Percentiles rank a stretch among this genome's conserved stretches.
Evolutionary conservation across 2,797 vertebrate genomes (phyloP).

Genomic region (Dryobates pubescens): DNA sequence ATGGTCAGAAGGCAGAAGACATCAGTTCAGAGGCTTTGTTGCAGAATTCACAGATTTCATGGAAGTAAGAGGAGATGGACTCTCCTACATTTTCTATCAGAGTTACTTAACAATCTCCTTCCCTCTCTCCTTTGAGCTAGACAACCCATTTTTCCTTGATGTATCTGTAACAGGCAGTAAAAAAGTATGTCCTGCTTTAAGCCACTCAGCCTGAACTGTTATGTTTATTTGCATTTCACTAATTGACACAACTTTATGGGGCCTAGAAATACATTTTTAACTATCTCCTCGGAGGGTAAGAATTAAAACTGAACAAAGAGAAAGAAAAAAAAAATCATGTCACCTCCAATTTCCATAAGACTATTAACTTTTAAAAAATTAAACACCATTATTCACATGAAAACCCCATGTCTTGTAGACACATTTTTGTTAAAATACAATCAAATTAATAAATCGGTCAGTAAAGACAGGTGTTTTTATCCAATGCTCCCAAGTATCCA

Average conservation of each 20-base stretch:
- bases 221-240: neutral
- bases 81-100: fast-evolving
- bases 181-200: neutral
- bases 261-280: neutral
- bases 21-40: neutral
- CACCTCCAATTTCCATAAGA: neutral
- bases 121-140: neutral
- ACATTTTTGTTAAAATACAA: neutral
- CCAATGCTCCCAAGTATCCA: neutral
- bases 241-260: neutral
- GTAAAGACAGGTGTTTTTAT: neutral
- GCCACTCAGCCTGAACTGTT: neutral
- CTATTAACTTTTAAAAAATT: neutral
- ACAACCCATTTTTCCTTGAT: neutral
- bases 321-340: neutral
- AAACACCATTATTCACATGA: neutral
- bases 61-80: neutral
- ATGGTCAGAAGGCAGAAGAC: neutral
- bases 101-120: neutral
- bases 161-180: neutral
- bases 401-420: neutral
- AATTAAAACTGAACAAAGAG: neutral
- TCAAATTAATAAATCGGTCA: neutral
- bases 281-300: neutral
- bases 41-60: neutral